Evolutionary conservation across 2,797 vertebrate species (phyloP), one percentile per base, ranked within the genome.

Genomic region (Ceyx erithaca): DNA sequence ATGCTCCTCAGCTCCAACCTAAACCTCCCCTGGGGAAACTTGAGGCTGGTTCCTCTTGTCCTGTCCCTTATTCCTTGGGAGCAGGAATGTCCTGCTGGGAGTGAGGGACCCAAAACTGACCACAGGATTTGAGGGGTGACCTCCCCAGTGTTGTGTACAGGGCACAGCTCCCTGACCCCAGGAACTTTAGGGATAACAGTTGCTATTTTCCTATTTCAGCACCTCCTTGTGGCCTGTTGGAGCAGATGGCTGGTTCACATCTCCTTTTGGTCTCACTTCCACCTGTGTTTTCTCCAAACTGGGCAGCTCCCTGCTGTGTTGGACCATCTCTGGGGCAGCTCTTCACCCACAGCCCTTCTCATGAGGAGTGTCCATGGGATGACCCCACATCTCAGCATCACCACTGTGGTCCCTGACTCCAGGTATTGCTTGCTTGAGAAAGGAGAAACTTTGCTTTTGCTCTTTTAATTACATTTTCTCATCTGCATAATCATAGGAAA

Each of bases 331-430:
- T 0, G 3, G 61, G 35, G 54, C 61, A 61, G 19, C 25, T 55
- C 54, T 37, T n/a, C 55, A 55, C 62, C 48, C 62, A 14, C 40
- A 25, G 61, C 46, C 48, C 46, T 61, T 49, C 33, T 26, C 55
- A 21, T 1, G 0, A 20, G 14, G 23, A 17, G n/a, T n/a, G 15
- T 46, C n/a, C 49, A 6, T 1, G 11, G 57, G 35, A 35, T 75
- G 51, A 35, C 31, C 14, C 64, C 2, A 4, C 4, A 11, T 51
- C 64, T 77, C 37, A n/a, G 52, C 71, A n/a, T 19, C 45, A 6
- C 49, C 4, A 2, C 26, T 11, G 61, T 1, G 2, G 23, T 33
- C 17, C 68, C 43, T 1, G 1, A 33, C 40, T 21, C 31, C 0
- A 2, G 46, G 28, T 8, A 4, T n/a, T 12, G 23, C 21, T 37